Base-by-base conservation (phyloP, 1,140 invertebrate genomes). In the Lordiphosa stackelbergi region DNA sequence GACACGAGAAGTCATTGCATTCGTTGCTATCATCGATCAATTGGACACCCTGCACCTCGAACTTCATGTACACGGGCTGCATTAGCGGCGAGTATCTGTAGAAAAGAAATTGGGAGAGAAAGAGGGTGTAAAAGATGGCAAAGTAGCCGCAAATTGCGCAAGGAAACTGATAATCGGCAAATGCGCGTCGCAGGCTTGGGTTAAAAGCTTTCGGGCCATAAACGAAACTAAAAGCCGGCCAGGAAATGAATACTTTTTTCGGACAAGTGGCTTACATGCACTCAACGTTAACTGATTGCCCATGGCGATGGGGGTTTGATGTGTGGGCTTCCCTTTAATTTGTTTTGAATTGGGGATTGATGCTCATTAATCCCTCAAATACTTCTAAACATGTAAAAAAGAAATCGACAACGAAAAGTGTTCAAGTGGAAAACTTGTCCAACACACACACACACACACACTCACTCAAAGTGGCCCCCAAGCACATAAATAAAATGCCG, bases 1-100 rank as follows among this genome's bases (percentile, higher is more conserved):
- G 86, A 58, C 90, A 91, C 3, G 86, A 89, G 61, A 88, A 88
- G 24, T 72, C 73, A 63, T 89, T 88, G 64, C 90, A 91, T 10
- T 91, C 91, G 90, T 91, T 90, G 85, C 90, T 91, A 75, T 92
- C 94, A 85, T 94, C 94, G 13, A 91, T 93, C 77, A 94, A 93
- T 55, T 93, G 94, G 7, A 92, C 91, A 47, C 92, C 94, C 13
- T 90, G 59, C 28, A 86, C 85, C 1, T 61, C 69, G 40, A 86
- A 86, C 16, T 69, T 70, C 16, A 84, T 66, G 49, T 77, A 81
- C 45, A 69, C 64, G 51, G 85, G 85, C 51, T 71, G 71, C 65
- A 81, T 86, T 46, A 86, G 61, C 48, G 85, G 85, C 16, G 85
- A 81, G 57, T 86, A 86, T 69, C 85, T 86, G 59, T 22, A 13